Base-by-base conservation (phyloP, 2,797 vertebrate genomes). In the Tauraco hartlaubi region DNA sequence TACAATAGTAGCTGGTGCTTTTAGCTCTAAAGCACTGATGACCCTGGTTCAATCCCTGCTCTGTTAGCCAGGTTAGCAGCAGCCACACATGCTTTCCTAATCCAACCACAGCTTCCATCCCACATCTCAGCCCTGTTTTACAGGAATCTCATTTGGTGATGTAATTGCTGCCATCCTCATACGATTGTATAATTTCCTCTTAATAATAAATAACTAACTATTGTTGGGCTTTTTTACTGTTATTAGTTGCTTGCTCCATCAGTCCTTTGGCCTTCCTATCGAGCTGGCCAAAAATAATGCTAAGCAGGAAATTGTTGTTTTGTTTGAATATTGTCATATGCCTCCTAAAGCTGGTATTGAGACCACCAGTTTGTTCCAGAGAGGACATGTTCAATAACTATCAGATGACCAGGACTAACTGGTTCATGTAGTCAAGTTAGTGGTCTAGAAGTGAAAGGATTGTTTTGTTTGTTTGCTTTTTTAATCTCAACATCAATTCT, bases 381-480 rank as follows among this genome's bases (percentile, higher is more conserved):
- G 56, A 90, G 12, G 22, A 66, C 46, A 3, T 9, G 44, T 66
- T 87, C 85, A 76, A 35, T 16, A 79, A 59, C 79, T 82, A 37
- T 95, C 90, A 95, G 85, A 74, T 92, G 63, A 71, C 68, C 19
- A 19, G 71, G 71, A 94, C n/a, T 94, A 92, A 90, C 49, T 90
- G 33, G 11, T 68, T 87, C 35, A 33, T 73, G 44, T 22, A 84
- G 51, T 92, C 63, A 82, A 46, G 29, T 72, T 80, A 88, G 66
- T 71, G 33, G 63, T 79, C 83, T 80, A 85, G 64, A 93, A 95
- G 74, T 79, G 63, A 96, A 94, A 93, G 68, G 80, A 68, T 55
- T 90, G 90, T 49, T 82, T 62, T 71, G 26, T 71, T 80, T 88
- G 29, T 86, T 90, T 84, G 39, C 59, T 86, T 94, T 95, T 89